Conservation (phyloP, 2,888 invertebrate species). For the Andrena flavipes region DNA sequence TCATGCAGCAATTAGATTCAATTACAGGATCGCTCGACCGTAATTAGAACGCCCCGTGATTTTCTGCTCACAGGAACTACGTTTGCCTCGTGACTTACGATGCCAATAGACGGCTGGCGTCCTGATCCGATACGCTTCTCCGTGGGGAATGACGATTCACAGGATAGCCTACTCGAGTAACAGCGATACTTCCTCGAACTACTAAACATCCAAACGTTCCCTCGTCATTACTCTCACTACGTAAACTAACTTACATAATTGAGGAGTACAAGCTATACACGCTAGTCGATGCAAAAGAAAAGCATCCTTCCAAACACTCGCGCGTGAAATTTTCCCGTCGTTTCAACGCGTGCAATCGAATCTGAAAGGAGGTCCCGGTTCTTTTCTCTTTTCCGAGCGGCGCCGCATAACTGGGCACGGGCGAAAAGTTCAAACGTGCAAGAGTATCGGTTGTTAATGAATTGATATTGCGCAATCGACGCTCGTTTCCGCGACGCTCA, state of each 20-base stretch:
- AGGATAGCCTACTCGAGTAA: no score
- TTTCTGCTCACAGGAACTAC: constrained; percentile 5
- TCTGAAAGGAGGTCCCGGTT: neutral
- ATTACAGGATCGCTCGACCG: constrained; percentile 55
- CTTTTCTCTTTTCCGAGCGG: neutral
- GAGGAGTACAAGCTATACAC: no score
- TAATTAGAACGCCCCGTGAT: constrained; percentile 48
- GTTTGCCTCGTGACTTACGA: constrained; percentile 23
- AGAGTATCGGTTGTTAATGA: constrained; percentile 39
- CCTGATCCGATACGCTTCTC: neutral
- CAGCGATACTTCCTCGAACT: no score
- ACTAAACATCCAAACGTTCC: no score
- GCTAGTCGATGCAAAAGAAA: neutral
- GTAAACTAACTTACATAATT: no score
- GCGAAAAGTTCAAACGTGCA: constrained; percentile 37
- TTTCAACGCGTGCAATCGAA: neutral
- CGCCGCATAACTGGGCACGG: neutral
- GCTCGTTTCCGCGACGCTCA: neutral
- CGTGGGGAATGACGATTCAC: neutral
- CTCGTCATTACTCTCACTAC: no score
- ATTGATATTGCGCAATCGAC: constrained; percentile 14
- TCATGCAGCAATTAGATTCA: constrained; percentile 51
- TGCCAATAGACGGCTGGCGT: neutral
- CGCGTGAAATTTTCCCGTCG: neutral
- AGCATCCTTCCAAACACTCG: neutral